Base-by-base conservation (phyloP, 1,140 invertebrate species). In the Drosophila sulfurigaster region DNA sequence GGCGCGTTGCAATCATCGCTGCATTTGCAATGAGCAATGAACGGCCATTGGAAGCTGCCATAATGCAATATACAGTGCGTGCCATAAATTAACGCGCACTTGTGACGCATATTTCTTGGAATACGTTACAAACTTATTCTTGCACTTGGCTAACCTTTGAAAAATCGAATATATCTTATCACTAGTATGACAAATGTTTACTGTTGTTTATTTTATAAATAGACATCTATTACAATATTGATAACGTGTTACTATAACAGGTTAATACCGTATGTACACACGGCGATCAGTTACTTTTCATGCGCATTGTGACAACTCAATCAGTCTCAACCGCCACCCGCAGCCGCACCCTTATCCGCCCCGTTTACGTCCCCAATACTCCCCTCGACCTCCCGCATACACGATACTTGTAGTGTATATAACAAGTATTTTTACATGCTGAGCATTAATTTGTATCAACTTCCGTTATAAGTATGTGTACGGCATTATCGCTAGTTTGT, bases 1-100 rank as follows among this genome's bases (percentile, higher is more conserved):
- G 65, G 70, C 65, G 64, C 82, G 80, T 81, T 70, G 75, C 78
- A 62, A 75, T 76, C 62, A 70, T 58, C 49, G 79, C 38, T 38
- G 62, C 65, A 58, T 46, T 63, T 62, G 32, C 63, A 48, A 62
- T 58, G 45, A 59, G 70, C 57, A 67, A 38, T 10, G 35, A 32
- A 46, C 51, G 52, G 15, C 10, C 25, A n/a, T 4, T 73, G 64
- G 63, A 67, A 66, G 54, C 54, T 66, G 71, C 10, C 30, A 28
- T 38, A 59, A 54, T 52, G 41, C 32, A 54, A 20, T 3, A 48
- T 45, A 74, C 71, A 74, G 30, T 69, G 65, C 57, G 49, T 69
- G 49, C 32, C 7, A 72, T 25, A 45, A 63, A 59, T 60, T 41
- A 30, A 11, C 13, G 11, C 41, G n/a, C 41, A 43, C 41, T 43